Evolutionary conservation across 2,113 vertebrate genomes (phyloP), one percentile per base, ranked within the genome.

Genomic region (Dolichotis patagonum): DNA sequence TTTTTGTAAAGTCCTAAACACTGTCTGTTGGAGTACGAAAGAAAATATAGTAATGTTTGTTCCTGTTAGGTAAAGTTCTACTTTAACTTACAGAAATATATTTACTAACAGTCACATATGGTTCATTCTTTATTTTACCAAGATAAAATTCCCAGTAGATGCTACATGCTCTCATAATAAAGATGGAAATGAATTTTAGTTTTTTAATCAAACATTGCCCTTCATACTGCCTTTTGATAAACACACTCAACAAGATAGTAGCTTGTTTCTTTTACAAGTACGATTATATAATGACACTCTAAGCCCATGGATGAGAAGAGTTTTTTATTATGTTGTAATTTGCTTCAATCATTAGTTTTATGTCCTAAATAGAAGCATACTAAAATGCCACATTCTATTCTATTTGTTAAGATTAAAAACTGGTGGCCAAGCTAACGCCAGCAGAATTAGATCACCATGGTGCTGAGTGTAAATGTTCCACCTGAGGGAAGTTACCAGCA

Each of bases 1-100:
- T 62, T 96, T 94, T 94, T 60, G 38, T 73, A 32, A 87, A 71
- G 20, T 63, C 20, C 95, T 14, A 86, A 88, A 90, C 41, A 46
- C 10, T 77, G 6, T 90, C 24, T 85, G 17, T 77, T 90, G 49
- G 20, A 88, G 49, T 77, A 94, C 94, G 38, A 86, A 30, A 20
- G 28, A 96, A 91, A 84, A 7, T 1, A 90, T 30, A 65, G 11
- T 24, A 84, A 58, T 73, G 88, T 62, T 80, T 85, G 26, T 3
- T 43, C 14, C 54, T 84, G 17, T 58, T n/a, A 56, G 58, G 58
- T 89, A 71, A 94, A 3, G 32, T 71, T 92, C 67, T 24, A 49
- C 58, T 93, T 96, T 94, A 81, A 78, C 43, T 71, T 93, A 49
- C 3, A 69, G 10, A 77, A 81, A 85, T 85, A 52, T 26, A 78